Evolutionary conservation across 2,888 invertebrate genomes (phyloP).

Genomic region (Diadegma fenestrale): DNA sequence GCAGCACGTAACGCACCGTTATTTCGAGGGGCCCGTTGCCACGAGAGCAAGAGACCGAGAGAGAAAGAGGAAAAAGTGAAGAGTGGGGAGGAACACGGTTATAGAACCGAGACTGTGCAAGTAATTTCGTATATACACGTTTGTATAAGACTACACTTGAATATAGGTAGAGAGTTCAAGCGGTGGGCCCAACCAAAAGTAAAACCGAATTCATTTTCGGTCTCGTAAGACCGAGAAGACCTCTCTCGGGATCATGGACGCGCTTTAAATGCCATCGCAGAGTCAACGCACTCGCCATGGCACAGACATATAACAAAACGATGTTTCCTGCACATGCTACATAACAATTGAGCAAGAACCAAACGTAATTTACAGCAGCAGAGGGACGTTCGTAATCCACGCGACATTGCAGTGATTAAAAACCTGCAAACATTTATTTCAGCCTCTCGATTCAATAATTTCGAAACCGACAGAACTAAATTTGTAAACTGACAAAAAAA

Average conservation of each 20-base stretch:
- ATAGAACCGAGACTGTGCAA: slow-evolving; percentile 46
- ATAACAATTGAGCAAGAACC: slow-evolving; percentile 6
- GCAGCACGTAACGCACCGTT: slow-evolving; percentile 78
- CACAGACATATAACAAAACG: slow-evolving; percentile 35
- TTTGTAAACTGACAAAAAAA: not conserved
- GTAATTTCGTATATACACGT: not conserved
- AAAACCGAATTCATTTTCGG: slow-evolving; percentile 84
- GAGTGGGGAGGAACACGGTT: slow-evolving; percentile 58
- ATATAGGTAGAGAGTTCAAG: slow-evolving; percentile 28
- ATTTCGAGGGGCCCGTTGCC: slow-evolving; percentile 67
- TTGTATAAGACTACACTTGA: slow-evolving; percentile 1
- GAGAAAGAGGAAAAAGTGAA: slow-evolving; percentile 28
- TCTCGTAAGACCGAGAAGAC: slow-evolving; percentile 71
- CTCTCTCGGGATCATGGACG: slow-evolving; percentile 31
- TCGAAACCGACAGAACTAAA: not conserved
- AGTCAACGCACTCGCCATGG: slow-evolving; percentile 44
- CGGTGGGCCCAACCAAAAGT: slow-evolving; percentile 78
- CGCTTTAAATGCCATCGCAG: slow-evolving; percentile 33
- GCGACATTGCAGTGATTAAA: not conserved
- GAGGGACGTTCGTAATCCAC: not conserved
- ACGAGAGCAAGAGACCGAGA: slow-evolving; percentile 21
- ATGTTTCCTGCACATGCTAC: slow-evolving; percentile 20
- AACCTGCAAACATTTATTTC: not conserved
- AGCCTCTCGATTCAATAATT: not conserved
- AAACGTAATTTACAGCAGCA: not conserved